phyloP scores from a whole-genome alignment of 2,797 vertebrate species.

The Columba guinea region DNA sequence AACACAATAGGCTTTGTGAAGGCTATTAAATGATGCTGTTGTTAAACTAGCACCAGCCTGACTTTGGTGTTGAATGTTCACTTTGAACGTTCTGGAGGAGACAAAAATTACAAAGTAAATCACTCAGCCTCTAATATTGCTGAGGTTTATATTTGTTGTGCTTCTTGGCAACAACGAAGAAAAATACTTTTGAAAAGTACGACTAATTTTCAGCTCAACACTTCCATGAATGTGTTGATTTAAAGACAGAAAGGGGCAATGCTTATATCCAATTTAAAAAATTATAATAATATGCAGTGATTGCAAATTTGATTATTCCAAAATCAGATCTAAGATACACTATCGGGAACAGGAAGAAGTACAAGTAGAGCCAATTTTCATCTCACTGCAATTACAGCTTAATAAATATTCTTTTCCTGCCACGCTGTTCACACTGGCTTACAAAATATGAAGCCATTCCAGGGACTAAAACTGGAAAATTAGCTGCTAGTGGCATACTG shows the following conservation, averaged over 20 bases:
- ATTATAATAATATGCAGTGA: neutral
- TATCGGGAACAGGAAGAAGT: neutral
- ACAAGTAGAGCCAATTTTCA: neutral
- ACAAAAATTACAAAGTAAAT: neutral
- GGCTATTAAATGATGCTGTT: neutral
- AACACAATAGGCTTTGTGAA: neutral
- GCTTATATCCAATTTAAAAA: neutral
- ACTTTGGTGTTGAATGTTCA: neutral
- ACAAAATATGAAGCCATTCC: slow-evolving; percentile 7
- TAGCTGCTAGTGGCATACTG: neutral
- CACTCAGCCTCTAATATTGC: neutral
- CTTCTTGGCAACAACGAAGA: neutral
- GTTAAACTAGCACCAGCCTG: neutral
- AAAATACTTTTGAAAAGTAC: slow-evolving; percentile 31
- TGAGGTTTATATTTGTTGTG: neutral
- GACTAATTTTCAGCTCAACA: slow-evolving; percentile 9
- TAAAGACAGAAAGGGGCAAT: neutral
- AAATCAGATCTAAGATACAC: neutral
- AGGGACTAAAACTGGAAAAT: slow-evolving; percentile 38
- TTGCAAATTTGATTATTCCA: neutral
- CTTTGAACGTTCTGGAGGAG: neutral
- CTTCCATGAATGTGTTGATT: neutral
- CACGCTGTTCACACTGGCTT: neutral
- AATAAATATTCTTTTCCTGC: slow-evolving; percentile 6
- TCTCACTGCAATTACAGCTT: neutral